Evolutionary conservation across 2,888 invertebrate species (phyloP), one percentile per base, ranked within the genome.

Genomic region (Hecatera dysodea): DNA sequence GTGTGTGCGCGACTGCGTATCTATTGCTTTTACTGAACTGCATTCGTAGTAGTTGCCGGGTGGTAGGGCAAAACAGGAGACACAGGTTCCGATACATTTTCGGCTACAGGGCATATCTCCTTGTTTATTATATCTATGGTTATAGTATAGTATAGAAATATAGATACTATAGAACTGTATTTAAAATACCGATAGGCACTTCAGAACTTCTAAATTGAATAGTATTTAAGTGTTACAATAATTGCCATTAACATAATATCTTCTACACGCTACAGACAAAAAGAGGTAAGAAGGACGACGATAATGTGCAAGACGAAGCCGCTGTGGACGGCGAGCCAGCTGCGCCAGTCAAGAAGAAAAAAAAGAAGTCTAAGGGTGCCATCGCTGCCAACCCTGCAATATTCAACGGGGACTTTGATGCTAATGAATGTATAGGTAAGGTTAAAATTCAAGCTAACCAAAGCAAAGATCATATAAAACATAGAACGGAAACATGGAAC

Each of bases 211-310:
- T 44, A 44, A 44, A 44, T 19, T 44, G 1, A 19, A 44, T 44
- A 8, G 19, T 44, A 1, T 19, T 17, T 6, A 6, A 19, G 19
- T 8, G 8, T n/a, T n/a, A 5, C 29, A 19, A 29, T 19, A 29
- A 29, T 19, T 15, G 5, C 11, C 6, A 2, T 0, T n/a, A 33
- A 29, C 11, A 33, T n/a, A 55, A 12, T 12, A 2, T 44, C 4
- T 33, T 19, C 36, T 1, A 22, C 11, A 29, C 27, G 53, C 67
- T 36, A 0, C 75, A 96, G 96, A 89, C 91, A 29, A 95, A 96
- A 86, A 88, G 96, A 79, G 96, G 96, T 19, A 96, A 95, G 76
- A 96, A 93, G 80, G 95, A 95, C 55, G 96, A 96, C 65, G 93
- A 89, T 3, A 90, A 86, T 2, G 29, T 82, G 0, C 91, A 93